A percentile compares a stretch with the other conserved stretches of the same genome.
Conservation (phyloP, 2,797 vertebrate genomes). For the Lophotriccus pileatus region DNA sequence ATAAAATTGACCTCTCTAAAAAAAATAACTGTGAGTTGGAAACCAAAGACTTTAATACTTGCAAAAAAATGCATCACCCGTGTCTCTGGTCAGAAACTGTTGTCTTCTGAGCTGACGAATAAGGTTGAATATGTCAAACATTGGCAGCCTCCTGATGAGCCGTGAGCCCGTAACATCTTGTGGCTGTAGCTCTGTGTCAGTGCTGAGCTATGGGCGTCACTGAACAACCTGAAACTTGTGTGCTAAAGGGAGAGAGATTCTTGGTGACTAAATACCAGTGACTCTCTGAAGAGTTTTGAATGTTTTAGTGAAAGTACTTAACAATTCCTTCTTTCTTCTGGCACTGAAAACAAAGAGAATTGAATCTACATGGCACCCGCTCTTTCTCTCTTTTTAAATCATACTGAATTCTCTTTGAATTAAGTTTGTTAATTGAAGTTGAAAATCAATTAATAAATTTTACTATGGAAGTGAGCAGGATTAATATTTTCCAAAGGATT, state of each 20-base stretch:
- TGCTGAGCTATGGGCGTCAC: accelerated
- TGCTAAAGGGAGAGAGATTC: neutral
- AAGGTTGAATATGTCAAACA: accelerated
- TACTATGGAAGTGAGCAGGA: neutral
- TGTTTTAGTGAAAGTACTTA: neutral
- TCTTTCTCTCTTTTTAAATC: neutral
- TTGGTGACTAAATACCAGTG: neutral
- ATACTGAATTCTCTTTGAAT: neutral
- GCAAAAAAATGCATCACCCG: neutral
- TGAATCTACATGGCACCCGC: neutral
- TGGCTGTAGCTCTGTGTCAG: neutral
- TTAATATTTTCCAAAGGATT: neutral
- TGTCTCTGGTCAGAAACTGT: neutral
- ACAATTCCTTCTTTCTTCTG: neutral
- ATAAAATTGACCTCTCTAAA: neutral
- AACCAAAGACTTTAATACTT: neutral
- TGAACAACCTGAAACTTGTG: neutral
- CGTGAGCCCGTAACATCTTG: accelerated
- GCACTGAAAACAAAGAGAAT: neutral
- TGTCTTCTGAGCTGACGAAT: neutral
- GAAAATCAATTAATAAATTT: neutral
- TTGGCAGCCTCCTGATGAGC: accelerated
- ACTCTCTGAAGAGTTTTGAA: neutral
- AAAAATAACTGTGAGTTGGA: neutral
- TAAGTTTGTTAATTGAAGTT: neutral